Percentiles rank a stretch among this genome's conserved stretches.
Evolutionary conservation across 2,113 vertebrate genomes (phyloP).

Genomic region (Pluvialis apricaria): DNA sequence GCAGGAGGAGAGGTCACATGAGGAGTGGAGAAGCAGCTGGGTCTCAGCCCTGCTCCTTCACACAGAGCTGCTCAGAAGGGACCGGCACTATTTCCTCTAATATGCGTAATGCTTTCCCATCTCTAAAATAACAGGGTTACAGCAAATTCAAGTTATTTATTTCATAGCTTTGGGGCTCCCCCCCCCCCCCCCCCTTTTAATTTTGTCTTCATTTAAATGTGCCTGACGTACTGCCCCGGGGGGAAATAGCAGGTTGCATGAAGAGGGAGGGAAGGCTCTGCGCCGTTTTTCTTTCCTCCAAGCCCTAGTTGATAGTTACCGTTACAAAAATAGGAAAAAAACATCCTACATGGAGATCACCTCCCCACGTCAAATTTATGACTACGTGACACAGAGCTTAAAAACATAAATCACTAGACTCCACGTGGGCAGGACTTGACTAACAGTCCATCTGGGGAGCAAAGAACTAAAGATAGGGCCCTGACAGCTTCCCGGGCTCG

Average conservation of each 20-base stretch:
- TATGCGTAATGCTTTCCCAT: not conserved
- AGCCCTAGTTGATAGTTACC: not conserved
- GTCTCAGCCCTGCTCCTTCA: not conserved
- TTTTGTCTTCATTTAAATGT: not conserved
- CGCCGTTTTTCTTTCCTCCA: not conserved
- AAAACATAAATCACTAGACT: not conserved
- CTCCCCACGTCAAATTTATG: not conserved
- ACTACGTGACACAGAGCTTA: not conserved
- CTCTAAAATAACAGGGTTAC: not conserved
- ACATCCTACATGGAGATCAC: not conserved
- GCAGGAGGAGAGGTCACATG: not conserved
- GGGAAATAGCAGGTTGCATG: not conserved
- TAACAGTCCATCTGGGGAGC: conserved; percentile 26
- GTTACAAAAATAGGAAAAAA: not conserved
- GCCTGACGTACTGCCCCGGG: accelerated
- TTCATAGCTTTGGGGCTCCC: not conserved
- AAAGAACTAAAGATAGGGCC: not conserved
- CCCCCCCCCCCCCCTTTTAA: not conserved
- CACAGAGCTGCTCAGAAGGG: not conserved
- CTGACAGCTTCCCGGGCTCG: not conserved
- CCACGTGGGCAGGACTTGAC: conserved; percentile 30
- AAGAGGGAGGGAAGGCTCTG: not conserved
- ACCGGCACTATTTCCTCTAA: not conserved
- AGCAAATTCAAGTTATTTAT: not conserved
- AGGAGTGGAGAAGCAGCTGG: not conserved